Percentiles rank a stretch among this genome's conserved stretches.
Evolutionary conservation across 2,113 vertebrate genomes (phyloP).

Genomic region (Porphyrio hochstetteri): DNA sequence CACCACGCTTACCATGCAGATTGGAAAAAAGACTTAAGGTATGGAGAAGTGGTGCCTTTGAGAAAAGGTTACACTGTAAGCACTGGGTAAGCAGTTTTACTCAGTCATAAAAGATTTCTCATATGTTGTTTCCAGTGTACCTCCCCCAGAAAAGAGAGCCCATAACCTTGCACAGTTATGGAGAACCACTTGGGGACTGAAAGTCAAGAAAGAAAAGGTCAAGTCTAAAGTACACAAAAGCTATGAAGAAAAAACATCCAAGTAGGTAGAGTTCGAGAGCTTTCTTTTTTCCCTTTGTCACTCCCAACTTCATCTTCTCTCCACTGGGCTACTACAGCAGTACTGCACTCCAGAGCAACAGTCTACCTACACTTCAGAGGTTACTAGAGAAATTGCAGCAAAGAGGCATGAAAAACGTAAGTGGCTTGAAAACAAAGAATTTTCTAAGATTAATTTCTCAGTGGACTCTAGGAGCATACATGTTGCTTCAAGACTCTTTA

Average conservation of each 20-base stretch:
- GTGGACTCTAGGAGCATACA: background rate
- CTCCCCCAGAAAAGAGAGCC: background rate
- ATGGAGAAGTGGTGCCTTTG: background rate
- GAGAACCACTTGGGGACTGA: background rate
- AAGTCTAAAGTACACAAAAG: background rate
- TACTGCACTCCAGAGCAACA: background rate
- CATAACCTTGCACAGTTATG: background rate
- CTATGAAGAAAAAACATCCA: background rate
- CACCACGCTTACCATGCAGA: background rate
- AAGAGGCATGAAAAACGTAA: background rate
- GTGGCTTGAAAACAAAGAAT: background rate
- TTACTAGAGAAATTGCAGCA: background rate
- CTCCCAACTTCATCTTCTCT: background rate
- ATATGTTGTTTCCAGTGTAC: background rate
- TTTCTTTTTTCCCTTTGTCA: background rate
- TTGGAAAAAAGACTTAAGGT: background rate
- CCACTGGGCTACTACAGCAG: background rate
- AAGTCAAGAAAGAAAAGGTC: background rate
- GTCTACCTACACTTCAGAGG: background rate
- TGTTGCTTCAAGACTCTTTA: background rate
- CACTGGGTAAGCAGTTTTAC: background rate
- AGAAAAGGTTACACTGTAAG: background rate
- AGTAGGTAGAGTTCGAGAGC: background rate
- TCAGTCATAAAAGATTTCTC: background rate
- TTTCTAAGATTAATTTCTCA: background rate